Evolutionary conservation across 2,113 vertebrate genomes (phyloP).

Genomic region (Triplophysa tibetana): DNA sequence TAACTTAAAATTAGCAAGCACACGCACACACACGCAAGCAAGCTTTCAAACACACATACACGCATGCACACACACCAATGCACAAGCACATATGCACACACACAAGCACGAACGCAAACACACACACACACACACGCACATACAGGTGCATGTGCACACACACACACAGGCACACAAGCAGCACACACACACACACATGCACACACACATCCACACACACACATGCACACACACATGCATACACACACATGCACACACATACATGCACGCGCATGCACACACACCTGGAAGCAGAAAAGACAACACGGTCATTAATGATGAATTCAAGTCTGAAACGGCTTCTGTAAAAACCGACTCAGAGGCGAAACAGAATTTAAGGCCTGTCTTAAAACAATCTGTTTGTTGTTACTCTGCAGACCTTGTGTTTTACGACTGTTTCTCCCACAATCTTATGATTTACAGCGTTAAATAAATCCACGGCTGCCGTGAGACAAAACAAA

Average conservation of each 20-base stretch:
- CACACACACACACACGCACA: too few relatives aligned
- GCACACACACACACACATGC: too few relatives aligned
- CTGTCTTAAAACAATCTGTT: conserved; percentile 14
- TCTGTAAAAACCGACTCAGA: not conserved
- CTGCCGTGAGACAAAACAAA: conserved; percentile 23
- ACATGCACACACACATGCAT: not conserved
- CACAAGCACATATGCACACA: too few relatives aligned
- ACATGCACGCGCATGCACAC: not conserved
- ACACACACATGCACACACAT: not conserved
- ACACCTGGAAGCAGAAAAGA: not conserved
- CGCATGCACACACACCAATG: too few relatives aligned
- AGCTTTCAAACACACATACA: too few relatives aligned
- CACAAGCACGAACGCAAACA: not conserved
- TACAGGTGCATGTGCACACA: too few relatives aligned
- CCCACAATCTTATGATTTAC: conserved; percentile 36
- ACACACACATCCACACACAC: too few relatives aligned
- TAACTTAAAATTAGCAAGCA: too few relatives aligned
- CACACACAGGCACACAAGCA: too few relatives aligned
- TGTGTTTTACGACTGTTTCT: conserved; percentile 14
- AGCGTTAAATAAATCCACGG: conserved; percentile 44
- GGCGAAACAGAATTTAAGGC: not conserved
- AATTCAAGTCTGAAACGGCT: not conserved
- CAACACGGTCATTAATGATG: not conserved
- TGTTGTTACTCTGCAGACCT: conserved; percentile 6
- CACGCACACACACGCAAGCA: too few relatives aligned